Evolutionary conservation across 2,888 invertebrate genomes (phyloP).

Genomic region (Aphodius granarius): DNA sequence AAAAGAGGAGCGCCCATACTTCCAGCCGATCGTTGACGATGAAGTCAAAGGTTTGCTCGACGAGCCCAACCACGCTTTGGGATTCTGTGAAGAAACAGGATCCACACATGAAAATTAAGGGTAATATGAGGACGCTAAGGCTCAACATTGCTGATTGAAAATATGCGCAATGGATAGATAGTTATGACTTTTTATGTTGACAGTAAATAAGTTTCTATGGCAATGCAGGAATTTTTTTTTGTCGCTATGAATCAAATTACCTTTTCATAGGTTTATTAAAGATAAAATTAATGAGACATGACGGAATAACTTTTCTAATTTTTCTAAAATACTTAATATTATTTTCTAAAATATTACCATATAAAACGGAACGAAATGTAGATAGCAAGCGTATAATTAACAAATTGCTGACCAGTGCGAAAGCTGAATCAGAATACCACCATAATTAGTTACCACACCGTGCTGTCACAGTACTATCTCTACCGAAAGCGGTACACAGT

Average conservation of each 20-base stretch:
- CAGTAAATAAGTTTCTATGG: background rate
- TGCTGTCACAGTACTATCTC: background rate
- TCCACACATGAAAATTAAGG: background rate
- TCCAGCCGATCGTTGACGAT: background rate
- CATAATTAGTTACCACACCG: background rate
- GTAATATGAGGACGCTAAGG: background rate
- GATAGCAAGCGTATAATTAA: background rate
- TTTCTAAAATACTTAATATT: no score
- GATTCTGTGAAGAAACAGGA: background rate
- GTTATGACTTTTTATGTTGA: background rate
- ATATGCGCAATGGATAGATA: background rate
- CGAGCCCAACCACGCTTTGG: background rate
- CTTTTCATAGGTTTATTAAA: no score
- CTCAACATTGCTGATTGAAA: background rate
- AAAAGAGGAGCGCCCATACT: slow-evolving; percentile 11
- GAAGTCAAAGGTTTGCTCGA: background rate
- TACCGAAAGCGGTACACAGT: background rate
- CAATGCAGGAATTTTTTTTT: background rate
- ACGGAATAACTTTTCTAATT: no score
- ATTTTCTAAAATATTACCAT: no score
- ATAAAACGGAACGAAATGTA: background rate
- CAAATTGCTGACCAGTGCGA: background rate
- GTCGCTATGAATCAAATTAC: background rate
- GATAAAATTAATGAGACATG: no score
- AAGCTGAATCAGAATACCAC: background rate